Conservation (phyloP, 2,888 invertebrate genomes). For the Hecatera dysodea region DNA sequence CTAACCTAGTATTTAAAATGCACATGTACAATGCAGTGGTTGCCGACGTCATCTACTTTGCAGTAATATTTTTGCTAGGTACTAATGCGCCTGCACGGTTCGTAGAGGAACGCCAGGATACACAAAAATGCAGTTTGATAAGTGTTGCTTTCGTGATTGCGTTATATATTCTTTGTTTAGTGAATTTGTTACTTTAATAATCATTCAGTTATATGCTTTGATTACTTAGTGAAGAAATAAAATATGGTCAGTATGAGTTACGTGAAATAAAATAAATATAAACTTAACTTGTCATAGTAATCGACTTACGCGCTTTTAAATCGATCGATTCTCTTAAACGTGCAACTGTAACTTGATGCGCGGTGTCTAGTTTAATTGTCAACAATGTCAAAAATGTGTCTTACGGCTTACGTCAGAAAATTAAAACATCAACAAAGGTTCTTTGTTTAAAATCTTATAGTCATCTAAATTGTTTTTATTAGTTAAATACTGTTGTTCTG, state of each 20-base stretch:
- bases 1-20: conserved; percentile 88
- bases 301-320: conserved; percentile 33
- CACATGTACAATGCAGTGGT: conserved; percentile 89
- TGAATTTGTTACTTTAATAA: conserved; percentile 59
- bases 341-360: conserved; percentile 19
- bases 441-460: conserved; percentile 39
- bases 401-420: conserved; percentile 37
- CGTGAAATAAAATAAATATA: neutral
- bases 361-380: conserved; percentile 44
- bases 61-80: conserved; percentile 89
- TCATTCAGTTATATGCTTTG: conserved; percentile 51
- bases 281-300: neutral
- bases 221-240: conserved; percentile 68
- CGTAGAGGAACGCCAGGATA: conserved; percentile 82
- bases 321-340: conserved; percentile 37
- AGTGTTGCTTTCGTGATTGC: conserved; percentile 78
- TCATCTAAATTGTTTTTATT: conserved; percentile 12
- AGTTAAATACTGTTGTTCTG: conserved; percentile 71
- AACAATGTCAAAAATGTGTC: conserved; percentile 55
- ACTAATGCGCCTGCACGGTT: conserved; percentile 89
- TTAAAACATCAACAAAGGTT: conserved; percentile 32
- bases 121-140: conserved; percentile 85
- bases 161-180: conserved; percentile 70
- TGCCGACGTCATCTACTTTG: conserved; percentile 89
- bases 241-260: conserved; percentile 59